Evolutionary conservation across 2,797 vertebrate genomes (phyloP).

Genomic region (Lemur catta): DNA sequence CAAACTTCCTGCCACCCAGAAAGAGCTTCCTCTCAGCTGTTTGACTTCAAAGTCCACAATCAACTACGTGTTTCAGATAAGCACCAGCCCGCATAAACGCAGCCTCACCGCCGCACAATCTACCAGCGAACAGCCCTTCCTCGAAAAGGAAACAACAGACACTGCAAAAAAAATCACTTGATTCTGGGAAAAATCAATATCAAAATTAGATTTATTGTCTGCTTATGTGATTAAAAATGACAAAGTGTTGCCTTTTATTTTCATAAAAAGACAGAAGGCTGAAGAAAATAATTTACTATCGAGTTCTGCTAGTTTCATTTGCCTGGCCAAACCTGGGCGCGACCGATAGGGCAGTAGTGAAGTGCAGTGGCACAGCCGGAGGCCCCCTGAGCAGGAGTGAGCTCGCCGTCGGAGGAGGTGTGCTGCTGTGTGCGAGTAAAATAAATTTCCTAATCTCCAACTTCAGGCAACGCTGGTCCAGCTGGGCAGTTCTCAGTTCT

Average conservation of each 20-base stretch:
- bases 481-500: not conserved
- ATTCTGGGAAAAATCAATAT: slow-evolving; percentile 84
- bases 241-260: slow-evolving; percentile 85
- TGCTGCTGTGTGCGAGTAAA: not conserved
- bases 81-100: not conserved
- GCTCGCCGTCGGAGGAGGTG: not conserved
- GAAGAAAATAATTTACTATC: slow-evolving; percentile 84
- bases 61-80: not conserved
- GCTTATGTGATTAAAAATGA: slow-evolving; percentile 86
- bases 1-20: not conserved
- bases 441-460: not conserved
- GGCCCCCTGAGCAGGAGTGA: not conserved
- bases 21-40: not conserved
- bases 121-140: slow-evolving; percentile 58
- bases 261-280: slow-evolving; percentile 83
- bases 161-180: slow-evolving; percentile 79
- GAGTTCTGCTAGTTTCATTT: slow-evolving; percentile 79
- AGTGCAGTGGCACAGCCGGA: not conserved
- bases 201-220: slow-evolving; percentile 86
- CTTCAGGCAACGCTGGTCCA: fast-evolving
- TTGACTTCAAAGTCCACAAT: not conserved
- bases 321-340: slow-evolving; percentile 59
- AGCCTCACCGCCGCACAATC: not conserved
- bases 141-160: slow-evolving; percentile 78
- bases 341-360: not conserved